These are phyloP conservation scores for Heliconius congener DNA, from an alignment of 1,140 invertebrate genomes.

Conservation along the genomic window DNA sequence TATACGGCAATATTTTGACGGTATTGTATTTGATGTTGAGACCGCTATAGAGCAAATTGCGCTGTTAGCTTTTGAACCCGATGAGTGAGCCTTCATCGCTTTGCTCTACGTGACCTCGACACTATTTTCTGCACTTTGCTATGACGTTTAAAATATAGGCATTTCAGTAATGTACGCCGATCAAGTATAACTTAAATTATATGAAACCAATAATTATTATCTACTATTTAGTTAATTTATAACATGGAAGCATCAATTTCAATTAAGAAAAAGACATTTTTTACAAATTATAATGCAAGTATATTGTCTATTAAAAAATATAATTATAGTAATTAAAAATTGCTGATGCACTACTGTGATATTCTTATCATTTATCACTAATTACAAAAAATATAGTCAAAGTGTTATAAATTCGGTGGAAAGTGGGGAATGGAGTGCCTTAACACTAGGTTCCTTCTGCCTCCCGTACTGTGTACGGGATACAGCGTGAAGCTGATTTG, in stretches of 20 bases:
- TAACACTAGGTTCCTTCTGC: too few species aligned
- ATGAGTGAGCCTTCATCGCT: conserved; percentile 71
- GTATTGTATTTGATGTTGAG: conserved; percentile 17
- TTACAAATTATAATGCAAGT: too few species aligned
- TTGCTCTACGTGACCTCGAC: conserved; percentile 20
- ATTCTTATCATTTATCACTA: neutral
- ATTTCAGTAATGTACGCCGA: neutral
- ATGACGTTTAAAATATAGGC: conserved; percentile 33
- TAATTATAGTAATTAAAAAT: neutral
- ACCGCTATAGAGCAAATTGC: conserved; percentile 49
- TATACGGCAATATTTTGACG: conserved; percentile 18
- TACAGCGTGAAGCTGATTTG: too few species aligned
- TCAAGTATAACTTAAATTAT: neutral
- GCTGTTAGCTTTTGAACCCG: conserved; percentile 72
- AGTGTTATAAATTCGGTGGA: too few species aligned
- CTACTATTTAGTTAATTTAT: too few species aligned
- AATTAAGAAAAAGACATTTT: too few species aligned
- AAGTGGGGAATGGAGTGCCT: too few species aligned
- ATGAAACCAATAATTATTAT: neutral
- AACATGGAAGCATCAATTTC: too few species aligned
- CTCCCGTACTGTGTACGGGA: too few species aligned
- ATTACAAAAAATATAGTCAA: neutral
- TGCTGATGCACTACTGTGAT: neutral
- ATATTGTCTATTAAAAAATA: neutral
- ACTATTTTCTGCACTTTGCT: conserved; percentile 29